These are phyloP conservation scores for Pseudochirops corinnae DNA, from an alignment of 2,797 vertebrate genomes.

Conservation along the genomic window DNA sequence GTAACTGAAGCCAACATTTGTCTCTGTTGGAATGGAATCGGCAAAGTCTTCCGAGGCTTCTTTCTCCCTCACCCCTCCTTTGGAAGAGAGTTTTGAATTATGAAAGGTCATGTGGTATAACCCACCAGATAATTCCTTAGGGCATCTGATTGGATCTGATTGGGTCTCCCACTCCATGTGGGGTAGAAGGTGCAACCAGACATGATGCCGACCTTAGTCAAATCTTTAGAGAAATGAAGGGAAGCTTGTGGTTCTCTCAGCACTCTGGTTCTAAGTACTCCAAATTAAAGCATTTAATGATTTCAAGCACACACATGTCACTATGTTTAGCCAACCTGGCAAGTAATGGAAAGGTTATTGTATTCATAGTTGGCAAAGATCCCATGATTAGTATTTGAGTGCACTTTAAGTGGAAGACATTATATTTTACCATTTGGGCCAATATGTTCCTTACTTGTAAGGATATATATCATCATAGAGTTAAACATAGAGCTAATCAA, in stretches of 20 bases:
- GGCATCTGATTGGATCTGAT: conserved; percentile 32
- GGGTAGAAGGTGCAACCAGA: conserved; percentile 15
- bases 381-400: not conserved
- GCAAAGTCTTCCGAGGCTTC: conserved; percentile 45
- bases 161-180: conserved; percentile 35
- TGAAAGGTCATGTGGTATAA: conserved; percentile 57
- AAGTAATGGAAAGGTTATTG: not conserved
- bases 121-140: conserved; percentile 42
- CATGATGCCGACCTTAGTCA: not conserved
- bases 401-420: conserved; percentile 12
- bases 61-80: conserved; percentile 11
- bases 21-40: conserved; percentile 54
- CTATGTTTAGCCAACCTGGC: not conserved
- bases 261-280: conserved; percentile 38
- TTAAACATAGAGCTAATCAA: conserved; percentile 19
- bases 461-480: not conserved
- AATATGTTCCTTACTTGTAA: not conserved
- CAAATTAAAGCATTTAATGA: conserved; percentile 41
- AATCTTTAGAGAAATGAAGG: conserved; percentile 46
- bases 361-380: conserved; percentile 18
- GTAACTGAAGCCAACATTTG: conserved; percentile 70
- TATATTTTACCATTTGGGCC: not conserved
- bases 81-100: conserved; percentile 53
- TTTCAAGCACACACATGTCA: not conserved
- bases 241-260: conserved; percentile 23